Evolutionary conservation across 2,888 invertebrate species (phyloP).

Genomic region (Cactoblastis cactorum): DNA sequence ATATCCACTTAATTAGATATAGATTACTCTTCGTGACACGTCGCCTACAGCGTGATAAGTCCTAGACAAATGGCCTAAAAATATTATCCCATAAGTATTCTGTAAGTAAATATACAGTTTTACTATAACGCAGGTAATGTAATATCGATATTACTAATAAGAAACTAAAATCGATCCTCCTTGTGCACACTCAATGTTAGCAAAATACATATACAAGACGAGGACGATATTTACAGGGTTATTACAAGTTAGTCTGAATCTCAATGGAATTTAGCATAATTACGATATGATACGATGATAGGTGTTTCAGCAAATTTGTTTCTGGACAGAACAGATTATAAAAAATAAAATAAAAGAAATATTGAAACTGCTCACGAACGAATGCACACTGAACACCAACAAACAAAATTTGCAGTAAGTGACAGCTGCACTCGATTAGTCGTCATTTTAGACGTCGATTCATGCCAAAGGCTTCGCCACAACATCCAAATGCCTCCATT

Average conservation of each 20-base stretch:
- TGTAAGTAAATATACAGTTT: background rate
- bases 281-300: constrained; percentile 23
- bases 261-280: constrained; percentile 30
- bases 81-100: background rate
- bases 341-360: constrained; percentile 18
- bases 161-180: constrained; percentile 14
- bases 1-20: too few species aligned
- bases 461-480: constrained; percentile 54
- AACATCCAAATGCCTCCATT: constrained; percentile 58
- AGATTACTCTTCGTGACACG: too few species aligned
- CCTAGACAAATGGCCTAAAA: too few species aligned
- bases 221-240: constrained; percentile 43
- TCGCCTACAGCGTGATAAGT: too few species aligned
- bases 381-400: constrained; percentile 77
- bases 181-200: constrained; percentile 33
- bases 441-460: constrained; percentile 47
- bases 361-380: constrained; percentile 40
- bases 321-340: constrained; percentile 12
- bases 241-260: constrained; percentile 43
- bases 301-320: constrained; percentile 32
- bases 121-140: too few species aligned
- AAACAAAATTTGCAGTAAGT: constrained; percentile 51
- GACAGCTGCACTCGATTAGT: constrained; percentile 58
- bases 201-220: constrained; percentile 25
- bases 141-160: background rate